Percentiles rank a stretch among this genome's conserved stretches.
Evolutionary conservation across 2,113 vertebrate genomes (phyloP).

Genomic region (Aptenodytes forsteri): DNA sequence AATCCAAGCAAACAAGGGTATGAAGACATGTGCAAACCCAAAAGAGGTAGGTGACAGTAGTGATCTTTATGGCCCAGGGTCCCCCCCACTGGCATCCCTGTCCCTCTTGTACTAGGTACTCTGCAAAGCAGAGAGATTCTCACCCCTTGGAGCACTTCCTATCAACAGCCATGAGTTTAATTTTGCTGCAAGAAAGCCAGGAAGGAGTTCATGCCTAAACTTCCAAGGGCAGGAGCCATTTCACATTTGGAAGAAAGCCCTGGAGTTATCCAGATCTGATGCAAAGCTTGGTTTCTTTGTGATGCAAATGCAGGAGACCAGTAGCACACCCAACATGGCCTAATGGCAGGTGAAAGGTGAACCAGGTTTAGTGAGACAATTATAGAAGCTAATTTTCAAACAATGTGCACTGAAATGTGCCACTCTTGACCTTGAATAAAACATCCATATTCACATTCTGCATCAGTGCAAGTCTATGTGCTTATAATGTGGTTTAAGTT

Average conservation of each 20-base stretch:
- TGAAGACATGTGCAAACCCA: not conserved
- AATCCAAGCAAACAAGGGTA: not conserved
- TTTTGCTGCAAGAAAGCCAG: not conserved
- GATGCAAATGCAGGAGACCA: not conserved
- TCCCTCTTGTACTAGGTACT: not conserved
- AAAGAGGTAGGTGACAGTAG: not conserved
- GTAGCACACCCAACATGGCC: not conserved
- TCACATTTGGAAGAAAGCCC: not conserved
- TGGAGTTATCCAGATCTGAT: not conserved
- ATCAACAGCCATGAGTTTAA: not conserved
- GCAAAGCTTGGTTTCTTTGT: not conserved
- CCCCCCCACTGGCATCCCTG: not conserved
- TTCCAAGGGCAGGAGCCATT: not conserved
- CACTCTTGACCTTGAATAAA: not conserved
- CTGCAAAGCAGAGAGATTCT: not conserved
- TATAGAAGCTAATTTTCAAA: not conserved
- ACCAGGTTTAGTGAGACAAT: not conserved
- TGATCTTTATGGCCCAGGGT: not conserved
- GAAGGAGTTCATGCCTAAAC: not conserved
- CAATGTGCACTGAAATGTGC: not conserved
- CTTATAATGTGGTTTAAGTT: not conserved
- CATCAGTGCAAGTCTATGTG: not conserved
- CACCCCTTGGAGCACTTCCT: not conserved
- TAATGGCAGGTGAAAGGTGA: not conserved
- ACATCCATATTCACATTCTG: not conserved